Percentiles rank a stretch among this genome's conserved stretches.
These are phyloP conservation scores for Anniella stebbinsi DNA, from an alignment of 2,797 vertebrate genomes.

Conservation along the genomic window DNA sequence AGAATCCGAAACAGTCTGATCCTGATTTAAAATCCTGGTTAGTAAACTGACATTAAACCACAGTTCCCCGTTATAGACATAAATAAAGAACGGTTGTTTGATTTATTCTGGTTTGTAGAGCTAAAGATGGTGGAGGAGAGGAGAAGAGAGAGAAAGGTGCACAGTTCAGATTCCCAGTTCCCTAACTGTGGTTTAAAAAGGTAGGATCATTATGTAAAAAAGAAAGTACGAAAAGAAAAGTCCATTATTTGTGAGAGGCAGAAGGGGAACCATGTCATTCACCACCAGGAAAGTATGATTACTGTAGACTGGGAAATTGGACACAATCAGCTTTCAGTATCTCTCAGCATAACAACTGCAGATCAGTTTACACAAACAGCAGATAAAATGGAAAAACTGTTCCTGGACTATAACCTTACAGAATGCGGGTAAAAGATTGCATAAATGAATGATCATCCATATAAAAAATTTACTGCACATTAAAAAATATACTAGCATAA, in stretches of 20 bases:
- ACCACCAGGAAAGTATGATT: neutral
- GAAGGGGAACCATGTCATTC: neutral
- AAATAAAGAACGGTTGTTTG: neutral
- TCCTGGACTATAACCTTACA: neutral
- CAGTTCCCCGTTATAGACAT: neutral
- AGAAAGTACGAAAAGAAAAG: too few relatives aligned
- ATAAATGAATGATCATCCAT: neutral
- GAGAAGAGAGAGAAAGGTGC: neutral
- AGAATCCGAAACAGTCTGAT: neutral
- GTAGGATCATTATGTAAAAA: neutral
- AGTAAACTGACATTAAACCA: neutral
- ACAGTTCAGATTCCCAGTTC: neutral
- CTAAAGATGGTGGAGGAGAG: too few relatives aligned
- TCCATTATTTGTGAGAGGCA: neutral
- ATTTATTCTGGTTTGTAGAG: neutral
- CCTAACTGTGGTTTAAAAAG: neutral
- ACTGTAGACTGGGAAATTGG: neutral
- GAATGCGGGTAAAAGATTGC: neutral
- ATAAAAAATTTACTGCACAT: neutral
- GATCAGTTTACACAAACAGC: neutral
- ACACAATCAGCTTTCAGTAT: constrained; percentile 5
- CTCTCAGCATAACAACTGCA: constrained; percentile 17
- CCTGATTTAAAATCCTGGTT: neutral
- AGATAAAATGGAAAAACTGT: neutral
- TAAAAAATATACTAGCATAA: too few relatives aligned